Evolutionary conservation across 2,797 vertebrate species (phyloP).

Genomic region (Botia almorhae): DNA sequence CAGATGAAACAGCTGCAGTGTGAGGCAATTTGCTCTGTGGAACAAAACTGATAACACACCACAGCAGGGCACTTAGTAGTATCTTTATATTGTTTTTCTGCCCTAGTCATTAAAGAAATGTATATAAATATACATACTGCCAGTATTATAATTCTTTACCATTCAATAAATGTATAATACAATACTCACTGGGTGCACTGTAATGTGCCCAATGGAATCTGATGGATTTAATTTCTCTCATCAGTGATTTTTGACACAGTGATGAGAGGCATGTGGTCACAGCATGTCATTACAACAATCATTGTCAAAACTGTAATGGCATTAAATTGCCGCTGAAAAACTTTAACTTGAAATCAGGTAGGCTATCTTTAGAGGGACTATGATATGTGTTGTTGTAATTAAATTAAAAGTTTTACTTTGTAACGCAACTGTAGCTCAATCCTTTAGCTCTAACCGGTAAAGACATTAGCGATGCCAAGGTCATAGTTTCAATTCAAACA

Average conservation of each 20-base stretch:
- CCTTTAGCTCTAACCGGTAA: not conserved
- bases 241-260: slow-evolving; percentile 60
- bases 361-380: not conserved
- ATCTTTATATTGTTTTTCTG: slow-evolving; percentile 59
- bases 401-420: not conserved
- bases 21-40: not conserved
- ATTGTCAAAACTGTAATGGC: slow-evolving; percentile 42
- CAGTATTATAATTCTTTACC: slow-evolving; percentile 67
- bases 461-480: too few species aligned
- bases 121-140: slow-evolving; percentile 70
- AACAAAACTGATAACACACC: slow-evolving; percentile 34
- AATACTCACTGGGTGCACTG: slow-evolving; percentile 64
- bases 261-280: slow-evolving; percentile 39
- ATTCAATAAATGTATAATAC: slow-evolving; percentile 67
- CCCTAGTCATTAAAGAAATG: slow-evolving; percentile 59
- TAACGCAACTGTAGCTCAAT: not conserved
- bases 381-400: not conserved
- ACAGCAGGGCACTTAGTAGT: slow-evolving; percentile 8
- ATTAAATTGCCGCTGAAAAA: not conserved
- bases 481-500: too few species aligned
- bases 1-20: slow-evolving; percentile 30
- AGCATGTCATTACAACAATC: slow-evolving; percentile 49
- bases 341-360: not conserved
- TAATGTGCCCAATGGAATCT: slow-evolving; percentile 1
- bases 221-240: slow-evolving; percentile 67